phyloP scores from a whole-genome alignment of 2,888 invertebrate species.

The Xylophagus ater region DNA sequence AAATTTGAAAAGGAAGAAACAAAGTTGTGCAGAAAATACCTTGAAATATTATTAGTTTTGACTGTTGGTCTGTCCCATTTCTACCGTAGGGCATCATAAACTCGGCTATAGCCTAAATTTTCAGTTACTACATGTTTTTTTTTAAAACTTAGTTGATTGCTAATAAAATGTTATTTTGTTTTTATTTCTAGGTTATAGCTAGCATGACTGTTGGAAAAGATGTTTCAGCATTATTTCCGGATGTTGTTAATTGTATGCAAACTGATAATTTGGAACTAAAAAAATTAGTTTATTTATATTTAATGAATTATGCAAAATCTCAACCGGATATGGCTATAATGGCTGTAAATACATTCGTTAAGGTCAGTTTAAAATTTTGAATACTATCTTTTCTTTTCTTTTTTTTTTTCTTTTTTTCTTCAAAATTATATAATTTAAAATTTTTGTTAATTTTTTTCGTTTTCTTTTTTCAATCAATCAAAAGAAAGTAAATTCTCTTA shows the following conservation, averaged over 20 bases:
- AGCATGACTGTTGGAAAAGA: constrained; percentile 99
- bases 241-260: constrained; percentile 99
- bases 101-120: too few species aligned
- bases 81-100: too few species aligned
- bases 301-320: constrained; percentile 99
- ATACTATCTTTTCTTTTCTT: constrained; percentile 1
- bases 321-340: constrained; percentile 99
- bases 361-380: constrained; percentile 51
- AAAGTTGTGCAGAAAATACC: too few species aligned
- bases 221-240: constrained; percentile 95
- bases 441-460: not conserved
- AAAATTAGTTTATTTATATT: constrained; percentile 94
- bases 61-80: too few species aligned
- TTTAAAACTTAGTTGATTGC: too few species aligned
- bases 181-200: constrained; percentile 73
- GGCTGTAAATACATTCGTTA: constrained; percentile 99
- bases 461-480: constrained; percentile 1
- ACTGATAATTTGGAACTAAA: constrained; percentile 98
- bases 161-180: constrained; percentile 5
- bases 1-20: too few species aligned
- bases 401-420: constrained; percentile 1
- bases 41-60: too few species aligned
- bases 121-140: too few species aligned
- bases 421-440: too few species aligned
- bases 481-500: not conserved